A percentile compares a stretch with the other conserved stretches of the same genome.
Evolutionary conservation across 2,797 vertebrate species (phyloP).

Genomic region (Anguilla obscura): DNA sequence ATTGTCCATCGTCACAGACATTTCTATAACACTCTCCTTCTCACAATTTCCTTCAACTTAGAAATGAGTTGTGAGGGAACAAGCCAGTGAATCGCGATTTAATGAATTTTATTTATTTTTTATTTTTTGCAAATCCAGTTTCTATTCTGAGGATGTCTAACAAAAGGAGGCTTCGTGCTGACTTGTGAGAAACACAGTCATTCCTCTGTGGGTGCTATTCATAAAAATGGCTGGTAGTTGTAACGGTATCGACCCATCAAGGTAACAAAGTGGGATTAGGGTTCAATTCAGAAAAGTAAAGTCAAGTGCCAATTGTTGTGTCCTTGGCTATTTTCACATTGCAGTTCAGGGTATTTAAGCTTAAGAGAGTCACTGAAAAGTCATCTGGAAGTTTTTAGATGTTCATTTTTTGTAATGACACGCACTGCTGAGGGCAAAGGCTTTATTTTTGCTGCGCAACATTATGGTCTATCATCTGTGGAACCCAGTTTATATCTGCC

Average conservation of each 20-base stretch:
- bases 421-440: neutral
- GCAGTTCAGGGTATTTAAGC: neutral
- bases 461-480: neutral
- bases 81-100: constrained; percentile 46
- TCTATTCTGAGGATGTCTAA: neutral
- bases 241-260: neutral
- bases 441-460: neutral
- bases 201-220: neutral
- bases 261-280: neutral
- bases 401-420: neutral
- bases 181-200: constrained; percentile 22
- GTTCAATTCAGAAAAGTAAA: neutral
- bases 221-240: too few species aligned
- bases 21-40: constrained; percentile 52
- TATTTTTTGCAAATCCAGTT: neutral
- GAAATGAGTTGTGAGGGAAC: constrained; percentile 51
- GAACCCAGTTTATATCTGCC: neutral
- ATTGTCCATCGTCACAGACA: constrained; percentile 49
- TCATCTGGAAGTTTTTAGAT: neutral
- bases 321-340: neutral
- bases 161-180: neutral
- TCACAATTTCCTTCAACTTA: constrained; percentile 52
- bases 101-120: constrained; percentile 18
- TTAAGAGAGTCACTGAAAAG: neutral
- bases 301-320: neutral